A percentile compares a stretch with the other conserved stretches of the same genome.
Conservation (phyloP, 30 jellyfish, hydroid and myxozoan genomes). For the Hydractinia symbiolongicarpus region DNA sequence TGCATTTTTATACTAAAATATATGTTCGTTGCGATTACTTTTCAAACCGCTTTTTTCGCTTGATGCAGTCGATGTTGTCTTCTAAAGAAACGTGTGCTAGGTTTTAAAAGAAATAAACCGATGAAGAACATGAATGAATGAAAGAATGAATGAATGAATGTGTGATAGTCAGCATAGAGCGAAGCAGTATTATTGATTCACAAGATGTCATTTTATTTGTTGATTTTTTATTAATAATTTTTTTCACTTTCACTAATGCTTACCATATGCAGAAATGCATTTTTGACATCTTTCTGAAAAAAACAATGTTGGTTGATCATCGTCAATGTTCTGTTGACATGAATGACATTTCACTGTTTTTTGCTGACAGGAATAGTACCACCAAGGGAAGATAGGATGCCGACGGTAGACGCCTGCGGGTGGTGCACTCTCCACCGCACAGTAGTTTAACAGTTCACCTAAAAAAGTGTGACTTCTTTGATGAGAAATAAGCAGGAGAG, state of each 20-base stretch:
- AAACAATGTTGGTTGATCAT: conserved; percentile 5
- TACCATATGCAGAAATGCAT: conserved; percentile 10
- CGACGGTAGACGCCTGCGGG: conserved; percentile 5
- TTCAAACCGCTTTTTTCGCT: too few species aligned
- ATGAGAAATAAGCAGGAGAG: too few species aligned
- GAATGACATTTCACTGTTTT: conserved; percentile 16
- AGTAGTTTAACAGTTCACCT: conserved; percentile 8
- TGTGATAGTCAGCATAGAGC: too few species aligned
- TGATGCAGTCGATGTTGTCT: too few species aligned
- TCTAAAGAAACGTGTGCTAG: too few species aligned
- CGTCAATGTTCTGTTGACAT: neutral
- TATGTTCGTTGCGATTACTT: too few species aligned
- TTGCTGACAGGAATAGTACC: conserved; percentile 15
- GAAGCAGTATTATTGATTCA: neutral
- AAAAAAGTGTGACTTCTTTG: neutral
- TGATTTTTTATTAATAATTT: neutral
- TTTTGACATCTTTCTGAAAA: conserved; percentile 22
- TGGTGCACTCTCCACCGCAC: neutral
- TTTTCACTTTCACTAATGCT: neutral
- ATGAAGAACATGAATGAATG: too few species aligned
- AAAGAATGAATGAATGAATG: too few species aligned
- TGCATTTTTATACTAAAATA: too few species aligned
- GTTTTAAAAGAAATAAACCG: too few species aligned
- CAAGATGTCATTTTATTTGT: neutral
- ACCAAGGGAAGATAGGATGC: conserved; percentile 10